Evolutionary conservation across 2,888 invertebrate genomes (phyloP), one percentile per base, ranked within the genome.

Genomic region (Netelia fuscicornis): DNA sequence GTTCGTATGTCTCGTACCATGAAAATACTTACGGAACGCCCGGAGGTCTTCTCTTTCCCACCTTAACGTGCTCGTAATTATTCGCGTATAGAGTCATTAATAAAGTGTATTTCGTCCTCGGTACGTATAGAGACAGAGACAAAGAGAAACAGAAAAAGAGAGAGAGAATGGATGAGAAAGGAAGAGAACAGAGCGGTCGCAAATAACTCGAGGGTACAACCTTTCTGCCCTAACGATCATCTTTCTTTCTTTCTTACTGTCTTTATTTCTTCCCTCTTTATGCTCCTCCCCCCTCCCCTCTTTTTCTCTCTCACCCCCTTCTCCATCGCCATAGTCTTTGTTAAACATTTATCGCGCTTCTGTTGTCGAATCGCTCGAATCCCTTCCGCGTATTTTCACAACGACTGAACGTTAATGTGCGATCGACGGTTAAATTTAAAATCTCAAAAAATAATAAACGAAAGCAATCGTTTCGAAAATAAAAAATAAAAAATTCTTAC

Each of bases 51-150:
- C 30, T 9, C 8, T 54, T 76, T 64, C n/a, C 23, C 10, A 64
- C 42, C 17, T 64, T 71, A 23, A 13, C 20, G 11, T 37, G 10
- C 20, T 64, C 71, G 44, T 64, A 48, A 74, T 80, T 67, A 37
- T 52, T 80, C 72, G 17, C 72, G 30, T 67, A 72, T 80, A 72
- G 20, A 58, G 80, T 60, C 72, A 80, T 74, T 67, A 67, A 74
- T 72, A 80, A 67, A 44, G 30, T 56, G 72, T 30, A 44, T 80
- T 67, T 67, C 67, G 17, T 74, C 74, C 20, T 74, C 58, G 56
- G 48, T 48, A 13, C 1, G 10, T 3, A 30, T 3, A 30, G 5
- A 30, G 6, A 30, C 0, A n/a, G 25, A n/a, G 30, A 30, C 0
- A 30, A 5, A 30, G 6, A 30, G 6, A 25, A 25, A 25, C 0